Conservation (phyloP, 2,113 vertebrate species). For the Xyliphius kryptos region DNA sequence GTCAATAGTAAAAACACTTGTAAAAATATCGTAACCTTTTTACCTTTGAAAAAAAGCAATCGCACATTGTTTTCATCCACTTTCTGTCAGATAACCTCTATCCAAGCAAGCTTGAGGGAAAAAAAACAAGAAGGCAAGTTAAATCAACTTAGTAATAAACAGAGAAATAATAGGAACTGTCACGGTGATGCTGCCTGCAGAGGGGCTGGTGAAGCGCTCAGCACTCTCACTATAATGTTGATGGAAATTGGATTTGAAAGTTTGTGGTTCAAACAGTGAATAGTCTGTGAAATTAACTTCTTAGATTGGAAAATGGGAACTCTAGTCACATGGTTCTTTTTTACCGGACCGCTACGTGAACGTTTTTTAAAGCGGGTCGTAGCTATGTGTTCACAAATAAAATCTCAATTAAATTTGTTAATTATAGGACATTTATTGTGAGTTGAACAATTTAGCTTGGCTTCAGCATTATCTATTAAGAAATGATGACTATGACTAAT, state of each 20-base stretch:
- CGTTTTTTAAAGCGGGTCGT: constrained; percentile 35
- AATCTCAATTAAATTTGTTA: neutral
- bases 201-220: constrained; percentile 42
- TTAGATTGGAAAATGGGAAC: constrained; percentile 27
- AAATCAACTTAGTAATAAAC: constrained; percentile 47
- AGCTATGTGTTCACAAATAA: neutral
- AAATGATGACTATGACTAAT: too few relatives aligned
- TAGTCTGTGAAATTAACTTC: constrained; percentile 40
- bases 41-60: constrained; percentile 44
- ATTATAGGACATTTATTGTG: too few relatives aligned
- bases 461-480: too few relatives aligned
- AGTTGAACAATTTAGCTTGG: too few relatives aligned
- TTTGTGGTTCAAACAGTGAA: constrained; percentile 47
- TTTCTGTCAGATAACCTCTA: constrained; percentile 44
- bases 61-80: constrained; percentile 40
- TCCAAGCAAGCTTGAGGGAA: constrained; percentile 29
- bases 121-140: constrained; percentile 38
- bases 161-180: constrained; percentile 53
- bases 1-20: constrained; percentile 14
- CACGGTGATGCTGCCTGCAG: constrained; percentile 40
- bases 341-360: constrained; percentile 24
- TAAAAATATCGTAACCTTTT: constrained; percentile 29
- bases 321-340: constrained; percentile 40
- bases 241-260: constrained; percentile 57
- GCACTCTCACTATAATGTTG: constrained; percentile 42